Conservation (phyloP, 1,140 invertebrate species). For the Neodiprion pinetum region DNA sequence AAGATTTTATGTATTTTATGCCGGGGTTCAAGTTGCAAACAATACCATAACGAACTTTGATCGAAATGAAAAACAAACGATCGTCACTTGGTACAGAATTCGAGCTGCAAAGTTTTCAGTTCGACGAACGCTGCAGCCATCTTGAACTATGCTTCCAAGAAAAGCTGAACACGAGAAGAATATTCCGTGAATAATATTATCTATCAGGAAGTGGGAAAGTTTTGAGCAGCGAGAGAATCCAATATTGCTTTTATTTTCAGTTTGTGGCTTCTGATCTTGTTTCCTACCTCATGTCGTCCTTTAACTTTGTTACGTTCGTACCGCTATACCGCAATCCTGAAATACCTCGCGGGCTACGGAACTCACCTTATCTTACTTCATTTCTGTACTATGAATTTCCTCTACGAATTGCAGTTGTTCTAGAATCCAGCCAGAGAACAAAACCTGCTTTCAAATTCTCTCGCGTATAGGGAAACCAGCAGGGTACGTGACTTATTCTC, state of each 20-base stretch:
- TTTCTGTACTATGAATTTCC: not conserved
- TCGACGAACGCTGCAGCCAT: too few species aligned
- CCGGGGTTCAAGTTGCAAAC: too few species aligned
- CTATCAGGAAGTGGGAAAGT: not conserved
- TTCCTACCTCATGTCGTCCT: not conserved
- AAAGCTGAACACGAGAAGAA: not conserved
- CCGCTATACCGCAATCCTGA: not conserved
- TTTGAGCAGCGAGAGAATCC: not conserved
- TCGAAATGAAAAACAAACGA: too few species aligned
- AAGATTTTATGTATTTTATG: too few species aligned
- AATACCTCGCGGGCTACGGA: not conserved
- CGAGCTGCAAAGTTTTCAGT: not conserved
- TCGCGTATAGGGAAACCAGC: too few species aligned
- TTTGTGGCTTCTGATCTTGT: constrained; percentile 4
- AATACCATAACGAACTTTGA: too few species aligned
- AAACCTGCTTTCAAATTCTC: too few species aligned
- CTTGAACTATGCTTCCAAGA: not conserved
- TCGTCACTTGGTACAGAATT: too few species aligned
- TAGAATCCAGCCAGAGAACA: not conserved
- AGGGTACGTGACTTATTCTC: too few species aligned
- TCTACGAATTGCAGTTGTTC: not conserved
- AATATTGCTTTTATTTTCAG: not conserved
- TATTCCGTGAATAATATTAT: not conserved
- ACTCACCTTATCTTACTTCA: not conserved
- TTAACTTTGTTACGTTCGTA: not conserved